Conservation (phyloP, 1,140 invertebrate genomes). For the Stegodyphus dumicola region DNA sequence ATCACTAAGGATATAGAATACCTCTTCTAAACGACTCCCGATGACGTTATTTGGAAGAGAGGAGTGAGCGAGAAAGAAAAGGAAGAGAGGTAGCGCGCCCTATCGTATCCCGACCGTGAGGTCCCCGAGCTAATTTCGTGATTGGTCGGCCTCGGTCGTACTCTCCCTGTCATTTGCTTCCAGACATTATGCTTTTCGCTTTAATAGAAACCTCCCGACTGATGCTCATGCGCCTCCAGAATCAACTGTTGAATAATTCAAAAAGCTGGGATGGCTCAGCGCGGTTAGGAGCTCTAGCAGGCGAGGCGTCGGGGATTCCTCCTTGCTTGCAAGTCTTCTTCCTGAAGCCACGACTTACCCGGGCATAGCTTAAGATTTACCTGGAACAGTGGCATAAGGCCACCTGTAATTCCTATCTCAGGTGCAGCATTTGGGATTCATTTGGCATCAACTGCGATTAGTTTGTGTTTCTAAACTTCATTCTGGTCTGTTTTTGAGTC, state of each 20-base stretch:
- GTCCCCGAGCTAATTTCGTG: constrained; percentile 60
- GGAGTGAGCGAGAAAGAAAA: constrained; percentile 7
- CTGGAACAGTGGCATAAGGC: no score
- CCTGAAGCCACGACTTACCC: no score
- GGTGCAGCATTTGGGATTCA: no score
- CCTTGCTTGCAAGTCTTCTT: no score
- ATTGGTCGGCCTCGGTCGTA: constrained; percentile 43
- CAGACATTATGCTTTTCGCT: constrained; percentile 60
- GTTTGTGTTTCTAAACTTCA: no score
- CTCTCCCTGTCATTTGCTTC: constrained; percentile 47
- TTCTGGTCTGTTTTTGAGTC: no score
- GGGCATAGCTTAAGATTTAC: no score
- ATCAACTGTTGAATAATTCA: constrained; percentile 59
- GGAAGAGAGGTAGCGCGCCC: not conserved
- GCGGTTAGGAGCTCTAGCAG: not conserved
- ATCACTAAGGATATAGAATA: constrained; percentile 37
- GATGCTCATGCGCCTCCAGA: constrained; percentile 42
- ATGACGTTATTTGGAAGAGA: constrained; percentile 6
- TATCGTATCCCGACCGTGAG: not conserved
- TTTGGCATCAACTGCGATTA: no score
- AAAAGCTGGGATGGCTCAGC: not conserved
- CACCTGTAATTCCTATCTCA: no score
- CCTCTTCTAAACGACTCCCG: constrained; percentile 35
- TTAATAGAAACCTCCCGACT: constrained; percentile 51
- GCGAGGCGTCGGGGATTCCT: not conserved